These are phyloP conservation scores for Percopsis omiscomaycus DNA, from an alignment of 2,797 vertebrate species.

Conservation along the genomic window DNA sequence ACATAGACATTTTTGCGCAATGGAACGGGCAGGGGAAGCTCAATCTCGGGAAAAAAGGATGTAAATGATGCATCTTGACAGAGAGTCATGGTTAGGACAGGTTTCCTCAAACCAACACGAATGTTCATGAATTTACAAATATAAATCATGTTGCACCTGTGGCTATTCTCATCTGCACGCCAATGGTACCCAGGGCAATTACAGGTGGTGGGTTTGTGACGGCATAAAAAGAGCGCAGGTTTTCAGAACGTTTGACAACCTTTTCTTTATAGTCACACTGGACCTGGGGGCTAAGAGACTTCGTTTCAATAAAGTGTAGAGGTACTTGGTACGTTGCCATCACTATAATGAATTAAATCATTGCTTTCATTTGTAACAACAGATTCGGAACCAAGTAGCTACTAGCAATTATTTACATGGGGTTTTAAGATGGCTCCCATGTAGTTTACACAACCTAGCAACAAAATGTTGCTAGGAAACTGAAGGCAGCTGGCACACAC, in stretches of 20 bases:
- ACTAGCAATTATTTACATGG: no score
- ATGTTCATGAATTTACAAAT: not conserved
- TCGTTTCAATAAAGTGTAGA: not conserved
- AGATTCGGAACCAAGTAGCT: not conserved
- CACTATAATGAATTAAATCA: not conserved
- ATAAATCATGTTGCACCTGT: conserved; percentile 46
- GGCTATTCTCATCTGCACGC: conserved; percentile 73
- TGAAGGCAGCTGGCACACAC: not conserved
- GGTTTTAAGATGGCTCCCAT: not conserved
- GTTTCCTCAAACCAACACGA: not conserved
- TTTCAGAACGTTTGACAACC: conserved; percentile 37
- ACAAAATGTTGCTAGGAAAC: not conserved
- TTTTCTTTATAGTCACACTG: conserved; percentile 57
- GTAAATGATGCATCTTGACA: conserved; percentile 66
- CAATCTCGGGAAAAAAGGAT: conserved; percentile 58
- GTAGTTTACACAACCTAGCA: not conserved
- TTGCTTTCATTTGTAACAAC: not conserved
- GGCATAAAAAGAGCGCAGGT: conserved; percentile 27
- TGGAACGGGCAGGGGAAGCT: conserved; percentile 61
- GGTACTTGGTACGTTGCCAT: no score
- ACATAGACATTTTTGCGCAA: conserved; percentile 56
- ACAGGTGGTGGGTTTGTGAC: conserved; percentile 64
- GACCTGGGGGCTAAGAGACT: conserved; percentile 64
- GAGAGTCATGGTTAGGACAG: not conserved
- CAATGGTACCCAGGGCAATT: conserved; percentile 57